Evolutionary conservation across 2,888 invertebrate species (phyloP).

Genomic region (Sesamia inferens): DNA sequence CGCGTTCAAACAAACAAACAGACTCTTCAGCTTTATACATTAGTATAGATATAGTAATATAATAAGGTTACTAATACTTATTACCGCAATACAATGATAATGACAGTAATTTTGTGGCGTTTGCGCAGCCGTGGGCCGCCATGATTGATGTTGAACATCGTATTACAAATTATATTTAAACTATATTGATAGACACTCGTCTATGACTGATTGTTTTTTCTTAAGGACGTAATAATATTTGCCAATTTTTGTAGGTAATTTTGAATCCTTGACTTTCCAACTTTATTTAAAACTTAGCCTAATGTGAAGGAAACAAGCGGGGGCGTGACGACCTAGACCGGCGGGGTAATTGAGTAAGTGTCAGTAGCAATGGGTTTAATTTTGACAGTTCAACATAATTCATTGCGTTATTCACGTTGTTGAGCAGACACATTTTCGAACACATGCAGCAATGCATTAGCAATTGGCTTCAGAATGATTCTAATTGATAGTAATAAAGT

Average conservation of each 20-base stretch:
- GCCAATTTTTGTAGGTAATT: conserved; percentile 6
- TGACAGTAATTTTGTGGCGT: conserved; percentile 44
- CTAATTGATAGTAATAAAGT: no score
- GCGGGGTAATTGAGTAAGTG: no score
- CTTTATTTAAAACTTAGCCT: not conserved
- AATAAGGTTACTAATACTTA: conserved; percentile 32
- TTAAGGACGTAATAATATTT: not conserved
- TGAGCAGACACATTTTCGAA: no score
- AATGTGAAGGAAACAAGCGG: no score
- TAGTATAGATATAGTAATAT: not conserved
- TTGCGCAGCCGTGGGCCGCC: conserved; percentile 35
- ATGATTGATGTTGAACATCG: conserved; percentile 46
- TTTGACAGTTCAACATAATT: no score
- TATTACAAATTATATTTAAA: conserved; percentile 40
- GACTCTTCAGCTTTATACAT: no score
- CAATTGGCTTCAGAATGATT: no score
- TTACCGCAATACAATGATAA: conserved; percentile 34
- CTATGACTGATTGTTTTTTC: conserved; percentile 36
- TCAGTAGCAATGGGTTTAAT: no score
- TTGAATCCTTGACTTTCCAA: conserved; percentile 26
- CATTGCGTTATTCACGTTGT: no score
- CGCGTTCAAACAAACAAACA: no score
- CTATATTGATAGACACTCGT: conserved; percentile 17
- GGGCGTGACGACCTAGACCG: no score
- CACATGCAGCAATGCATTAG: no score